Evolutionary conservation across 1,140 invertebrate genomes (phyloP).

Genomic region (Ganaspis sp.): DNA sequence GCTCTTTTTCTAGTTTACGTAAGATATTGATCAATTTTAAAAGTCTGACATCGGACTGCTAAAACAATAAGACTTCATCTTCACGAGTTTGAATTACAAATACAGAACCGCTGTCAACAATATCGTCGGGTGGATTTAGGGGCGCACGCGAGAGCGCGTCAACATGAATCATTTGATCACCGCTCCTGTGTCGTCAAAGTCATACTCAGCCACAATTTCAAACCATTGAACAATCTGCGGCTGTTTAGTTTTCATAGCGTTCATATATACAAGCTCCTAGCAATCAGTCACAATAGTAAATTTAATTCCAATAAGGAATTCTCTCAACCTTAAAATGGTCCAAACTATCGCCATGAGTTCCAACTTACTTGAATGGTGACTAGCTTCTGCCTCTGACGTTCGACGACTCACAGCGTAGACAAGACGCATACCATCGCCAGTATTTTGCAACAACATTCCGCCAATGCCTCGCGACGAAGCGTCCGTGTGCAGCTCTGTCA

Average conservation of each 20-base stretch:
- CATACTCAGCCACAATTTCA: background rate
- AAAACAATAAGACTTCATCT: conserved; percentile 23
- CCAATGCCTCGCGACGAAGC: conserved; percentile 56
- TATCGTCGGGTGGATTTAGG: background rate
- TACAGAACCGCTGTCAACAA: no score
- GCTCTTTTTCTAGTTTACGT: background rate
- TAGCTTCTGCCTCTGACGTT: background rate
- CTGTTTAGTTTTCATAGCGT: conserved; percentile 17
- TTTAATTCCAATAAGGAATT: conserved; percentile 37
- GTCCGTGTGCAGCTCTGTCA: no score
- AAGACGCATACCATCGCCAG: no score
- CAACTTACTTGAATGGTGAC: conserved; percentile 41
- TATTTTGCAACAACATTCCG: conserved; percentile 60
- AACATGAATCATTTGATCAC: background rate
- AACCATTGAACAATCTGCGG: conserved; percentile 15
- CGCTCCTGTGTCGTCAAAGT: conserved; percentile 1
- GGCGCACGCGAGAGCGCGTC: no score
- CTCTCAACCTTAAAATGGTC: conserved; percentile 33
- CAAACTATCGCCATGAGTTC: conserved; percentile 50
- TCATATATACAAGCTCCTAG: conserved; percentile 16
- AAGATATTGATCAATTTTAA: background rate
- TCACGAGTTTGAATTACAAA: background rate
- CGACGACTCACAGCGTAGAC: background rate
- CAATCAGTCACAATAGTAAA: conserved; percentile 41
- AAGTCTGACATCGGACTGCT: background rate